Conservation (phyloP, 2,113 vertebrate species). For the cat (Felis catus) region F.catus_Fca126_mat1.0 CM031414.1:117950001-117950500, state of each 20-base stretch:
- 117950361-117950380: neutral
- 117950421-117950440: neutral
- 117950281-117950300: neutral
- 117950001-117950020: neutral
- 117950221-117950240: neutral
- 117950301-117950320: neutral
- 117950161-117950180: neutral
- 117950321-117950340: conserved; percentile 12
- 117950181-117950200: neutral
- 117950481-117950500: neutral
- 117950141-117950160: neutral
- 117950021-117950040: neutral
- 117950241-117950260: neutral
- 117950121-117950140: conserved; percentile 15
- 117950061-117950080: neutral
- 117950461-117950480: neutral
- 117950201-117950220: neutral
- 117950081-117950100: neutral
- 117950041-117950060: neutral
- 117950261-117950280: neutral
- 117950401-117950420: neutral
- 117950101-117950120: conserved; percentile 22
- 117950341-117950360: neutral
- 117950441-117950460: neutral
- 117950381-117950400: conserved; percentile 2